Evolutionary conservation across 1,140 invertebrate genomes (phyloP).

Genomic region (Leptinotarsa texana): DNA sequence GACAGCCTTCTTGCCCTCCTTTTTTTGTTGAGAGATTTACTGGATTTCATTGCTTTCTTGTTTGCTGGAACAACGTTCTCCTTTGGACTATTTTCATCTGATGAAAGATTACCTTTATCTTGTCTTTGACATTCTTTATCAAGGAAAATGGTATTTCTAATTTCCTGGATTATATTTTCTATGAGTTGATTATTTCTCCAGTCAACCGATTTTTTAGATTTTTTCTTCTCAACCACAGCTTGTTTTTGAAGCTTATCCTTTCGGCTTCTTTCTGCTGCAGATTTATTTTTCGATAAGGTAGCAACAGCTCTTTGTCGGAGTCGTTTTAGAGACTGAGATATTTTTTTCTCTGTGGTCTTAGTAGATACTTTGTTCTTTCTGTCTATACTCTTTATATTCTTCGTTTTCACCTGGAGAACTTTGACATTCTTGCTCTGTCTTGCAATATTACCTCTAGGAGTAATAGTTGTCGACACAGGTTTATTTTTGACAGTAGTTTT

Average conservation of each 20-base stretch:
- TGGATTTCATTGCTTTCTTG: background rate
- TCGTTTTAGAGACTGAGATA: background rate
- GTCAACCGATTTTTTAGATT: background rate
- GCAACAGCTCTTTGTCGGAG: background rate
- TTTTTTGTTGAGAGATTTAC: background rate
- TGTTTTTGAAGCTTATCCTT: background rate
- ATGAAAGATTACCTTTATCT: no score
- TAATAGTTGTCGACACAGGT: background rate
- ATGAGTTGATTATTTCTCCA: conserved; percentile 17
- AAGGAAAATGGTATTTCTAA: conserved; percentile 11
- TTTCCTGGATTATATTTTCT: conserved; percentile 20
- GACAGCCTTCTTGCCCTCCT: background rate
- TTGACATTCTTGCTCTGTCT: background rate
- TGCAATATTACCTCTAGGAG: background rate
- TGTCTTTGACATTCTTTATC: background rate
- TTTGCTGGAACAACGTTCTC: background rate
- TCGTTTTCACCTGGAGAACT: background rate
- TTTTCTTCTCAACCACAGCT: conserved; percentile 5
- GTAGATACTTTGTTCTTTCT: background rate
- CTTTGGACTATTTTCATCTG: background rate
- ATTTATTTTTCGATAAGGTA: background rate
- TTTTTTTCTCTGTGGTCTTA: background rate
- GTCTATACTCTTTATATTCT: background rate
- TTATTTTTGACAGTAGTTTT: background rate
- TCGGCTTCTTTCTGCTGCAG: background rate